These are phyloP conservation scores for Spea multiplicata DNA, from an alignment of 2,113 vertebrate species.

Conservation along the genomic window DNA sequence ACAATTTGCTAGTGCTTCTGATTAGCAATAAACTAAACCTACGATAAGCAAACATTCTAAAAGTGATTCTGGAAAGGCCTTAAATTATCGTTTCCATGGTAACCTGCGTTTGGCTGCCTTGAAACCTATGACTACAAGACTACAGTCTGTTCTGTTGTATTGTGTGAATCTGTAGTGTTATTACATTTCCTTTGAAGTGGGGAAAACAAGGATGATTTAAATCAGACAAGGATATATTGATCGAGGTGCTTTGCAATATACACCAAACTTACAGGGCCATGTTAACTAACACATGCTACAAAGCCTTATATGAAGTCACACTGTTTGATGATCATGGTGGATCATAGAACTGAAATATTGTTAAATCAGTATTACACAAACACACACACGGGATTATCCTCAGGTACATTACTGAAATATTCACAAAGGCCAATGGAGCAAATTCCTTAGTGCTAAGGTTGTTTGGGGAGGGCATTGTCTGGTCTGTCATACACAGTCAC, in stretches of 20 bases:
- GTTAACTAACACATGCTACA: too few species aligned
- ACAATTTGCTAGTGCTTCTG: conserved; percentile 22
- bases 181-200: conserved; percentile 23
- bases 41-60: conserved; percentile 6
- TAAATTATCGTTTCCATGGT: conserved; percentile 66
- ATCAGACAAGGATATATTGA: neutral
- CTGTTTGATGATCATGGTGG: too few species aligned
- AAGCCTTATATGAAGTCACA: too few species aligned
- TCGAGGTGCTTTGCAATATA: neutral
- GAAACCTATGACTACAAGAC: conserved; percentile 22
- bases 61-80: conserved; percentile 48
- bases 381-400: too few species aligned
- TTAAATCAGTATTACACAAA: too few species aligned
- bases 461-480: too few species aligned
- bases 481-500: too few species aligned
- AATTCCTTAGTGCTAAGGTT: too few species aligned
- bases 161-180: conserved; percentile 6
- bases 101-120: conserved; percentile 55
- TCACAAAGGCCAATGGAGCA: too few species aligned
- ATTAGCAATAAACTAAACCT: neutral
- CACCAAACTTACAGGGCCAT: neutral
- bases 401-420: too few species aligned
- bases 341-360: too few species aligned
- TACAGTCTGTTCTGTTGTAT: conserved; percentile 12
- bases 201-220: conserved; percentile 13